Conservation (phyloP, 2,113 vertebrate species). For the Oryzias curvinotus region DNA sequence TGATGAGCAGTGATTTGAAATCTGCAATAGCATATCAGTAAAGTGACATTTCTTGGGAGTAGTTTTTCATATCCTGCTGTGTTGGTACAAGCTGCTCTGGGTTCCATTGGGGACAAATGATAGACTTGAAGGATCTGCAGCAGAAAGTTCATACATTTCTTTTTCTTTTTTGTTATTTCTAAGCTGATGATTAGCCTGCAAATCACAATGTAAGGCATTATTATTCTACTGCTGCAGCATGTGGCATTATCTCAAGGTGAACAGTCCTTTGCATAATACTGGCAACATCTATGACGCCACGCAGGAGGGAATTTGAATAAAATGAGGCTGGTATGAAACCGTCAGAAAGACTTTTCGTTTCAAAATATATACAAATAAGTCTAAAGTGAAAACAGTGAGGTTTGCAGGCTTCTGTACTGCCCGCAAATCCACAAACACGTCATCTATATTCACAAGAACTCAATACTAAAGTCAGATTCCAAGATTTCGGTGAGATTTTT, state of each 20-base stretch:
- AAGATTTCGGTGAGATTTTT: too few species aligned
- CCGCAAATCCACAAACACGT: too few species aligned
- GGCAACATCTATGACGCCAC: constrained; percentile 15
- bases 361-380: too few species aligned
- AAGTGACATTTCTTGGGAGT: constrained; percentile 20
- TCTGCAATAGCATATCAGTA: constrained; percentile 1
- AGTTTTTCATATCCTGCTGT: constrained; percentile 3
- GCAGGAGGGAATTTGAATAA: constrained; percentile 1
- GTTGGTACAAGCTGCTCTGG: background rate
- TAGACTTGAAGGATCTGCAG: constrained; percentile 22
- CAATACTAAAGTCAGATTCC: too few species aligned
- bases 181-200: constrained; percentile 25
- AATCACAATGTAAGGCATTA: constrained; percentile 23
- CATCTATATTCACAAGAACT: too few species aligned
- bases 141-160: background rate
- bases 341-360: too few species aligned
- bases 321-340: background rate
- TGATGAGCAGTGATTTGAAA: constrained; percentile 31
- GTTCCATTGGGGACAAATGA: constrained; percentile 15
- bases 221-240: constrained; percentile 35
- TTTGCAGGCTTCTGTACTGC: too few species aligned
- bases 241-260: constrained; percentile 46
- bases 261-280: constrained; percentile 16
- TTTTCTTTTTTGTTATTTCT: constrained; percentile 2
- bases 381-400: too few species aligned